Conservation (phyloP, 1,140 invertebrate species). For the Berghia stephanieae region DNA sequence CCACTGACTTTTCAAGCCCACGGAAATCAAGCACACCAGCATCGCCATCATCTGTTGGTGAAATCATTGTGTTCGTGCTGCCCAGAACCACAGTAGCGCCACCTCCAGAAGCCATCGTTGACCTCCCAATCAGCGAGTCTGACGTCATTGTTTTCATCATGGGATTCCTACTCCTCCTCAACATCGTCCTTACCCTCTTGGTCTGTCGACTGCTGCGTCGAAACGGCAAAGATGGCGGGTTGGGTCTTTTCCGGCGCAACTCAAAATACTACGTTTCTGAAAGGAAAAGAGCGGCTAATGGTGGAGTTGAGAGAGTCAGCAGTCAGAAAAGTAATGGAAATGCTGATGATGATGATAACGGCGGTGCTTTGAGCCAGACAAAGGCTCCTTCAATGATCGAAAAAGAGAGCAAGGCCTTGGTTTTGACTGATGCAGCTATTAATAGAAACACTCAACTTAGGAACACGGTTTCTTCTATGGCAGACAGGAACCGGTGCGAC, state of each 20-base stretch:
- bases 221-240: background rate
- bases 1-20: no score
- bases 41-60: background rate
- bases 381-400: no score
- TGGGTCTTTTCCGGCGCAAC: background rate
- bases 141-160: constrained; percentile 23
- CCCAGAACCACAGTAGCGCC: background rate
- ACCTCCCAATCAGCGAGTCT: background rate
- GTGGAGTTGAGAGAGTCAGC: background rate
- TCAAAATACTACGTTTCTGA: constrained; percentile 12
- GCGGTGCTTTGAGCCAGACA: no score
- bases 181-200: constrained; percentile 10
- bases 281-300: no score
- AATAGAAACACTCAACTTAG: no score
- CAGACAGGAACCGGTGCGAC: no score
- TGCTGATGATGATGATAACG: background rate
- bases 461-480: no score
- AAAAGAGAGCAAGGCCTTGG: no score
- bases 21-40: no score
- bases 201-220: background rate
- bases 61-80: constrained; percentile 13
- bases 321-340: background rate
- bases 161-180: constrained; percentile 12
- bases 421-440: no score
- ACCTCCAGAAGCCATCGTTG: background rate